These are phyloP conservation scores for Bagarius yarrelli DNA, from an alignment of 2,113 vertebrate species.

Conservation along the genomic window DNA sequence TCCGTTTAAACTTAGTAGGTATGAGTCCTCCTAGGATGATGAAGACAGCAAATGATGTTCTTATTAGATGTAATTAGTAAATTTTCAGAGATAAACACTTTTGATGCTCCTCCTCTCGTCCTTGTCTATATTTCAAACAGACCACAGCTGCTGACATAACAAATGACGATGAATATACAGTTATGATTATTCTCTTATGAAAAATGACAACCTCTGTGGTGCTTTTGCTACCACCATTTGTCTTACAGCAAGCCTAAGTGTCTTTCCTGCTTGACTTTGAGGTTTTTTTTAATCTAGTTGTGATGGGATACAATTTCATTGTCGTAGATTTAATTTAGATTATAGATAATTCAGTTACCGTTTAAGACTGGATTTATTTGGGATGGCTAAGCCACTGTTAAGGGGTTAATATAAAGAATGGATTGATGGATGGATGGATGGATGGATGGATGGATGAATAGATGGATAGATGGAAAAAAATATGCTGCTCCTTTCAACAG, in stretches of 20 bases:
- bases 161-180: not conserved
- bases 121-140: not conserved
- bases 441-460: not conserved
- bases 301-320: not conserved
- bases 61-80: not conserved
- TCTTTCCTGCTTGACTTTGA: not conserved
- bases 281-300: not conserved
- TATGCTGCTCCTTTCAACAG: too few species aligned
- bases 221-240: too few species aligned
- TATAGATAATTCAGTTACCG: conserved; percentile 10
- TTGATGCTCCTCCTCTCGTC: not conserved
- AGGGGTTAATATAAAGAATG: not conserved
- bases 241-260: not conserved
- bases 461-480: too few species aligned
- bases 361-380: not conserved
- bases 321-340: not conserved
- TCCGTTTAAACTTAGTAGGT: not conserved
- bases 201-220: not conserved
- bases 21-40: not conserved
- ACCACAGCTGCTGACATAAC: not conserved
- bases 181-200: not conserved
- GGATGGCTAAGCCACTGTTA: not conserved
- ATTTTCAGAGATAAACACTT: not conserved
- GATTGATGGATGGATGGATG: not conserved
- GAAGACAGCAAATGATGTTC: not conserved